These are phyloP conservation scores for Hypomecis atomaria DNA, from an alignment of 2,888 invertebrate genomes.

Conservation along the genomic window DNA sequence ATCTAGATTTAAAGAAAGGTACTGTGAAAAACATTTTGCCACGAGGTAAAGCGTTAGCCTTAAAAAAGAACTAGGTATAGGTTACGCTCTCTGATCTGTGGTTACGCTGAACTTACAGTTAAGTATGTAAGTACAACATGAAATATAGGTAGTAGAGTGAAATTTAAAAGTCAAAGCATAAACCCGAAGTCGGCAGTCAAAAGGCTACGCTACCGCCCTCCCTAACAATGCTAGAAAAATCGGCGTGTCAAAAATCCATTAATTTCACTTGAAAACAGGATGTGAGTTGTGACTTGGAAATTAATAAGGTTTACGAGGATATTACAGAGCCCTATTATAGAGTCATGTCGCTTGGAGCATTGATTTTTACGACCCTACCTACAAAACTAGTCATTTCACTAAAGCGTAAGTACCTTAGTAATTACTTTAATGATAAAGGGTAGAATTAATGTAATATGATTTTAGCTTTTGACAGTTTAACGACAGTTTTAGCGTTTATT, in stretches of 20 bases:
- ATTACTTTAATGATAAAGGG: slow-evolving; percentile 16
- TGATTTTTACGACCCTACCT: slow-evolving; percentile 40
- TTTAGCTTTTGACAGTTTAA: slow-evolving; percentile 15
- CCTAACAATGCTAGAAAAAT: slow-evolving; percentile 47
- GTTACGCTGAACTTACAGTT: too few relatives aligned
- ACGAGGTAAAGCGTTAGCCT: too few relatives aligned
- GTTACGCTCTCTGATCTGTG: too few relatives aligned
- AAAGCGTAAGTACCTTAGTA: slow-evolving; percentile 18
- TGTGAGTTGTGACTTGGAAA: slow-evolving; percentile 59
- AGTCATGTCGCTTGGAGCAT: slow-evolving; percentile 40
- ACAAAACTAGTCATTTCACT: slow-evolving; percentile 30
- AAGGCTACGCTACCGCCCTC: slow-evolving; percentile 29
- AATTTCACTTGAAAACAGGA: slow-evolving; percentile 72
- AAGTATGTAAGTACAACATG: too few relatives aligned
- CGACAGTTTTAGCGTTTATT: neutral
- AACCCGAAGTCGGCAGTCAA: slow-evolving; percentile 6
- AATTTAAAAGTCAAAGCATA: neutral
- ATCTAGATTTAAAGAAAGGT: too few relatives aligned
- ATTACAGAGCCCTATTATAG: slow-evolving; percentile 46
- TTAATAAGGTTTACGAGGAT: slow-evolving; percentile 53
- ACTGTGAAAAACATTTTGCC: too few relatives aligned
- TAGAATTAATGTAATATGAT: slow-evolving; percentile 4
- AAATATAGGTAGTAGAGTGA: too few relatives aligned
- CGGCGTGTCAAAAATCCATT: slow-evolving; percentile 63
- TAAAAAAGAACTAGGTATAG: too few relatives aligned